Conservation (phyloP, 64 coral and sea anemone genomes). For the Montipora foliosa region DNA sequence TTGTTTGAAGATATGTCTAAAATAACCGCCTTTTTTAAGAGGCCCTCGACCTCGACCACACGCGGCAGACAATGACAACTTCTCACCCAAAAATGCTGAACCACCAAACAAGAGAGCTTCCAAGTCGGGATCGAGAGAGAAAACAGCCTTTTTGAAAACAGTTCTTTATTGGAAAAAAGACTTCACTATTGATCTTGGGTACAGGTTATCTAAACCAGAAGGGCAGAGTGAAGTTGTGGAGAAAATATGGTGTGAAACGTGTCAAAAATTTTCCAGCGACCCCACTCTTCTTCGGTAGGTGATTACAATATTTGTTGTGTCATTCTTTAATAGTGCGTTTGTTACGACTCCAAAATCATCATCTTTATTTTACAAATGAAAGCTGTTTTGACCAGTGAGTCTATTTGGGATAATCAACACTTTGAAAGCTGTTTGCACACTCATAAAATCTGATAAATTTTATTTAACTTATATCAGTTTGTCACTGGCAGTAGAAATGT, state of each 20-base stretch:
- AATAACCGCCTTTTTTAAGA: too few relatives aligned
- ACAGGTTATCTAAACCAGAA: background rate
- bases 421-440: constrained; percentile 40
- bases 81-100: background rate
- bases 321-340: background rate
- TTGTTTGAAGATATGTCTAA: too few relatives aligned
- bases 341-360: too few relatives aligned
- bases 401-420: constrained; percentile 43
- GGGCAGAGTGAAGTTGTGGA: background rate
- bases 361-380: too few relatives aligned
- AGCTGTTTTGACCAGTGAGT: background rate
- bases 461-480: constrained; percentile 58
- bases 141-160: background rate
- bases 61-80: background rate
- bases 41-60: background rate
- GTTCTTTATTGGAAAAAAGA: background rate
- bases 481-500: constrained; percentile 48
- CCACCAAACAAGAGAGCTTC: background rate
- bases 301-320: background rate
- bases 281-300: background rate
- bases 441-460: constrained; percentile 54
- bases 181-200: background rate
- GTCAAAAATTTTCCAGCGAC: background rate
- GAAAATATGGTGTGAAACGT: background rate
- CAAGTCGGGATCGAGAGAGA: background rate